Base-by-base conservation (phyloP, 2,888 invertebrate genomes). In the Hyposoter didymator region DNA sequence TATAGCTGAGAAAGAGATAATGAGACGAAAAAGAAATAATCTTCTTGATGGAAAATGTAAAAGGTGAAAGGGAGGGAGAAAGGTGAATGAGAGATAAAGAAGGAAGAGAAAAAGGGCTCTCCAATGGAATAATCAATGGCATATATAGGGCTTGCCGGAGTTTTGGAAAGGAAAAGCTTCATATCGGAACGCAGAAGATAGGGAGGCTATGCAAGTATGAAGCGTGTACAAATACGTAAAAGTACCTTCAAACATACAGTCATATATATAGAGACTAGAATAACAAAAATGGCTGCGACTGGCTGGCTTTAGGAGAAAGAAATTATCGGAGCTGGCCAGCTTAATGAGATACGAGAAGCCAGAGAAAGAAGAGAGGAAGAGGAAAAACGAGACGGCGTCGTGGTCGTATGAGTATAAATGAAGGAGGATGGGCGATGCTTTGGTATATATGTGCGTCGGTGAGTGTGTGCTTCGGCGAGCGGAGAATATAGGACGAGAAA, bases 311-410 rank as follows among this genome's bases (percentile, higher is more conserved):
- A 76, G 82, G 78, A 88, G 81, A 88, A 86, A 79, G 85, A 79
- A 84, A 84, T 87, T 82, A 84, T 86, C 85, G 84, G 70, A 84
- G 85, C 84, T 82, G 85, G 76, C 75, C 83, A 83, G 88, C 90
- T 90, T 91, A 91, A 91, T 91, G 90, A 91, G 90, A 91, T 91
- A 91, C 90, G 91, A 91, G 91, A 90, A 90, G 90, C 91, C 88
- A 22, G 78, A 75, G 64, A 66, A 82, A 69, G 70, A 88, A 84
- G 73, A 84, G 78, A 55, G 74, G 49, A 78, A 80, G 86, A 55
- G 78, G 72, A 70, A 83, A 52, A 64, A 32, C 69, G 78, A 73
- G 67, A 70, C 78, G 78, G 64, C 74, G 66, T 76, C 78, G 82
- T 55, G 75, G 62, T 67, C 75, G 72, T 75, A 79, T 72, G 47